Conservation (phyloP, 2,888 invertebrate genomes). For the Eupithecia exiguata region DNA sequence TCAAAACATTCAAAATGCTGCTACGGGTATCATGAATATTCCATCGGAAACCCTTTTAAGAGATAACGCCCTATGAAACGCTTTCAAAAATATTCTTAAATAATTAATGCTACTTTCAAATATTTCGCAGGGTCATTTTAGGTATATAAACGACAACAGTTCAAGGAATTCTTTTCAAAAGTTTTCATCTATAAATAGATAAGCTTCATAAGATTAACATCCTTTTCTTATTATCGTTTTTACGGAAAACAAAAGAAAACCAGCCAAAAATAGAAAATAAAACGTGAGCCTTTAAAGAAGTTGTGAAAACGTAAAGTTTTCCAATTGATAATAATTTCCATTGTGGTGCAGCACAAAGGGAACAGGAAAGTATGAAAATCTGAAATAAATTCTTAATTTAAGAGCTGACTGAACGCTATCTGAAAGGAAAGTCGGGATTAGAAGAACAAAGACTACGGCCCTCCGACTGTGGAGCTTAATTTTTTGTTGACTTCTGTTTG, state of each 20-base stretch:
- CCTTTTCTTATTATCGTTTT: conserved; percentile 54
- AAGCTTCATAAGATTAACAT: conserved; percentile 48
- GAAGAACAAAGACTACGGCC: conserved; percentile 74
- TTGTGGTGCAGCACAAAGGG: conserved; percentile 80
- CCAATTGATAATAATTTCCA: conserved; percentile 82
- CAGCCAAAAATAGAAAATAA: conserved; percentile 71
- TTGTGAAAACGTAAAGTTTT: conserved; percentile 76
- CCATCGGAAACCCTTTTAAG: conserved; percentile 71
- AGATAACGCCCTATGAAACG: conserved; percentile 56
- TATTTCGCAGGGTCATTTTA: conserved; percentile 31
- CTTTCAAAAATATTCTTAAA: conserved; percentile 62
- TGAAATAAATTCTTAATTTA: conserved; percentile 82
- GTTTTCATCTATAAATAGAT: conserved; percentile 46
- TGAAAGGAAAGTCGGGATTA: conserved; percentile 78
- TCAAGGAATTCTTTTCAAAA: conserved; percentile 41
- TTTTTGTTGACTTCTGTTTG: conserved; percentile 72
- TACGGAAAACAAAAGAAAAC: conserved; percentile 62
- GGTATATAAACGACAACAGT: conserved; percentile 31
- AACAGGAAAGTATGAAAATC: conserved; percentile 79
- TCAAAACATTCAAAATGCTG: conserved; percentile 74
- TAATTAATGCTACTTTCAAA: conserved; percentile 54
- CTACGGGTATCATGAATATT: conserved; percentile 74
- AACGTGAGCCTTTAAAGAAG: conserved; percentile 72
- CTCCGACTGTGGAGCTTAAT: conserved; percentile 62
- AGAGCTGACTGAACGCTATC: conserved; percentile 79